Evolutionary conservation across 2,888 invertebrate genomes (phyloP).

Genomic region (Dolichomitus sp.): DNA sequence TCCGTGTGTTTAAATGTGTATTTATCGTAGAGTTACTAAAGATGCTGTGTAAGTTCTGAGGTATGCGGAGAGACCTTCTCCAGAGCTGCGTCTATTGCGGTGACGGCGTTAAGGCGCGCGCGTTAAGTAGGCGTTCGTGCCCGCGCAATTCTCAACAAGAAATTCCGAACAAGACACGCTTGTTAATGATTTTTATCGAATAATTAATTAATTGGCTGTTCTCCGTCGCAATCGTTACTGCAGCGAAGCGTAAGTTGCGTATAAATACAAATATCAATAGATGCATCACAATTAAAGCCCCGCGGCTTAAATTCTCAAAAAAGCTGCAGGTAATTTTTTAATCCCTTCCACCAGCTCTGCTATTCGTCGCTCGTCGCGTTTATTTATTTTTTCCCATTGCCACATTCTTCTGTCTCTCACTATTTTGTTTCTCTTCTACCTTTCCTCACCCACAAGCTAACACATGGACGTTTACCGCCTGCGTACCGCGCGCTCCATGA

Average conservation of each 20-base stretch:
- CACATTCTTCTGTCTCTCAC: neutral
- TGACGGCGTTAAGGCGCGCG: conserved; percentile 3
- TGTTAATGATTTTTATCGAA: conserved; percentile 47
- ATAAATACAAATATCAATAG: neutral
- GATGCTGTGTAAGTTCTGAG: conserved; percentile 43
- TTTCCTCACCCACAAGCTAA: conserved; percentile 61
- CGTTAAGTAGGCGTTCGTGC: conserved; percentile 19
- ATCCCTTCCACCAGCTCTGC: conserved; percentile 27
- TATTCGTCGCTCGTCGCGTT: conserved; percentile 26
- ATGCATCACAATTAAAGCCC: neutral
- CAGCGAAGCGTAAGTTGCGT: conserved; percentile 7
- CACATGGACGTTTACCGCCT: conserved; percentile 51
- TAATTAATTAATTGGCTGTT: conserved; percentile 40
- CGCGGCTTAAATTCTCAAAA: neutral
- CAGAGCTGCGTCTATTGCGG: neutral
- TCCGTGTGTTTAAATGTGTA: conserved; percentile 31
- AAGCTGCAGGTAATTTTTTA: neutral
- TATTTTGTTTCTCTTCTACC: conserved; percentile 27
- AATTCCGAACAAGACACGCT: conserved; percentile 29
- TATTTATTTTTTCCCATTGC: conserved; percentile 39
- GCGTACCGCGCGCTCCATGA: conserved; percentile 76
- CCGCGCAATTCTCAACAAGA: conserved; percentile 24
- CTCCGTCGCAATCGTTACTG: conserved; percentile 1
- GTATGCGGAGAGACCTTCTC: conserved; percentile 42
- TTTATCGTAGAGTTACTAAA: conserved; percentile 53